Conservation (phyloP, 2,797 vertebrate species). For the Macrochelys suwanniensis region DNA sequence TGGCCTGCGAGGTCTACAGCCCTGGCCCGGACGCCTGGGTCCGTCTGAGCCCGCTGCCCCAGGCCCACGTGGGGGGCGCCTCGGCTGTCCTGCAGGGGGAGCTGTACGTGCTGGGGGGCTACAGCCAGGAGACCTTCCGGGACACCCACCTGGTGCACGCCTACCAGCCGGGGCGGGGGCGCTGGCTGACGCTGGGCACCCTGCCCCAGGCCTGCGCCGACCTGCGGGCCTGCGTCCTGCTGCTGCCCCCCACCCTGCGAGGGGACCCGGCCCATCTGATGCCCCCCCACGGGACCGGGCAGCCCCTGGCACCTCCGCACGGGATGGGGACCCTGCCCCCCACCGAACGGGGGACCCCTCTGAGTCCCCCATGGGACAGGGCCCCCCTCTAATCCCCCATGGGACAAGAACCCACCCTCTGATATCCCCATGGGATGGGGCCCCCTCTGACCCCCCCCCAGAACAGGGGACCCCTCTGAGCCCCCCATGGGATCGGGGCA, state of each 20-base stretch:
- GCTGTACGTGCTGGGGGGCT: constrained; percentile 85
- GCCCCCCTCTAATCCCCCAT: too few species aligned
- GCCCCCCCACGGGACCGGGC: not conserved
- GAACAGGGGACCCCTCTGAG: too few species aligned
- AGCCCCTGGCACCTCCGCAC: not conserved
- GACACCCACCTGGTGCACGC: constrained; percentile 84
- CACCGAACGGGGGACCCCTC: too few species aligned
- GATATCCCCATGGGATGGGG: too few species aligned
- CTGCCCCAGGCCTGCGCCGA: constrained; percentile 83
- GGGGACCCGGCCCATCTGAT: not conserved
- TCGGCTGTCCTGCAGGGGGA: constrained; percentile 80
- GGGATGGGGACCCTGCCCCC: too few species aligned
- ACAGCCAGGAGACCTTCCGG: constrained; percentile 83
- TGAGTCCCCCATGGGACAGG: too few species aligned
- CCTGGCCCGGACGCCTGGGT: constrained; percentile 77
- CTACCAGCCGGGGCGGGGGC: constrained; percentile 79
- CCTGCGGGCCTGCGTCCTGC: constrained; percentile 79
- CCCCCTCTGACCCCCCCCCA: too few species aligned
- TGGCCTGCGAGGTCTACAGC: constrained; percentile 83
- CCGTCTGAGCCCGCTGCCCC: constrained; percentile 78
- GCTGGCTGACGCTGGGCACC: constrained; percentile 85
- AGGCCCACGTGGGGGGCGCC: constrained; percentile 82
- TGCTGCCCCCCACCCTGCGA: constrained; percentile 64
- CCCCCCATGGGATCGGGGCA: too few species aligned
- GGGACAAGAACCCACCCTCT: too few species aligned